phyloP scores from a whole-genome alignment of 2,797 vertebrate genomes.

The Halcyon smyrnensis region DNA sequence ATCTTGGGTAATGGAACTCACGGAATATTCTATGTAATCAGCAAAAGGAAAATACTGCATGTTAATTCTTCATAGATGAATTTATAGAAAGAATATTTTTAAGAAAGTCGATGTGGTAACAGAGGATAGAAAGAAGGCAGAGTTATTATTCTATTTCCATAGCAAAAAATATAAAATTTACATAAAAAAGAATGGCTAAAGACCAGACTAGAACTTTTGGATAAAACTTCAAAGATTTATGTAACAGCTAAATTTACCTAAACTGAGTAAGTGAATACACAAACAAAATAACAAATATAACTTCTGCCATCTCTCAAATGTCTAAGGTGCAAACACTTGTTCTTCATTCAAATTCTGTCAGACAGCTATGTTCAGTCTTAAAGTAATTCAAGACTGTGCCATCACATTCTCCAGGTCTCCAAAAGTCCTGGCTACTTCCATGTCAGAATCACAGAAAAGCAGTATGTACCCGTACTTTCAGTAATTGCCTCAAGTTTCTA shows the following conservation, averaged over 20 bases:
- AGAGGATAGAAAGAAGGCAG: background rate
- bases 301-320: background rate
- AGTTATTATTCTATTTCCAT: background rate
- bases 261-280: background rate
- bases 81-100: background rate
- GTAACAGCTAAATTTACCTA: background rate
- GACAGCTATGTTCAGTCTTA: background rate
- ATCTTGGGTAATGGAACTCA: background rate
- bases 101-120: background rate
- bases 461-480: accelerated
- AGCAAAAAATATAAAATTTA: background rate
- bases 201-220: background rate
- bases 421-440: background rate
- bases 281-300: background rate
- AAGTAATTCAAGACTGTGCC: background rate
- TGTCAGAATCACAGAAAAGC: background rate
- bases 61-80: background rate
- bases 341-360: background rate
- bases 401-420: background rate
- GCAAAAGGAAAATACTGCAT: background rate
- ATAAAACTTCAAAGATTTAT: background rate
- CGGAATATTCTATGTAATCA: background rate
- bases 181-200: background rate
- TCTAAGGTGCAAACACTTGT: background rate
- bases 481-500: background rate